phyloP scores from a whole-genome alignment of 2,113 vertebrate species.

The Coptodon bakossiorum region DNA sequence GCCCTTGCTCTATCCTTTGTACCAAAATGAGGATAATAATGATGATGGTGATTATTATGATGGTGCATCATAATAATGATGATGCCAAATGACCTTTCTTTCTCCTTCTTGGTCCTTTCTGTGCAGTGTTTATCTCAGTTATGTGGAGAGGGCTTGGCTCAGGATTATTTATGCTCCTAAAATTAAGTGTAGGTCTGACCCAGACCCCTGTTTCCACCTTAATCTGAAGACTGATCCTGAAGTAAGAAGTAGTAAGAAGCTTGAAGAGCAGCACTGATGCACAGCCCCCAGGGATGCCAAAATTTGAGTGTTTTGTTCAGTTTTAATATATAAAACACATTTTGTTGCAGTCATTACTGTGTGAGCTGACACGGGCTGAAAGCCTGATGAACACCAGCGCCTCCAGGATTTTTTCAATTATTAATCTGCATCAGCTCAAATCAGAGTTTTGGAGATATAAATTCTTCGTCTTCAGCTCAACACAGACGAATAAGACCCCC shows the following conservation, averaged over 20 bases:
- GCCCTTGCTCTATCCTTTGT: conserved; percentile 48
- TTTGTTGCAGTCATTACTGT: not conserved
- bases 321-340: not conserved
- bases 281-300: not conserved
- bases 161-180: not conserved
- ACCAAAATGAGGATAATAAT: conserved; percentile 26
- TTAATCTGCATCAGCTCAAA: conserved; percentile 4
- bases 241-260: not conserved
- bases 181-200: conserved; percentile 2
- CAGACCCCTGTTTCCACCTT: not conserved
- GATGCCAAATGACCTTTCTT: conserved; percentile 1
- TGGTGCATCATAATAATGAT: conserved; percentile 36
- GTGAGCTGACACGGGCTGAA: not conserved
- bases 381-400: not conserved
- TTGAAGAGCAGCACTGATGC: not conserved
- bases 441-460: not conserved
- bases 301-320: not conserved
- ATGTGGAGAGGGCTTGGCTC: not conserved
- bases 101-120: conserved; percentile 21
- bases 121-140: not conserved
- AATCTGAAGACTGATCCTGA: not conserved
- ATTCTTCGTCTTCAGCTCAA: not conserved
- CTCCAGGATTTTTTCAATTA: not conserved
- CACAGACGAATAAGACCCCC: not conserved
- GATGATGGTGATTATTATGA: conserved; percentile 42